Evolutionary conservation across 2,113 vertebrate species (phyloP), one percentile per base, ranked within the genome.

Genomic region (Triplophysa siluroides): DNA sequence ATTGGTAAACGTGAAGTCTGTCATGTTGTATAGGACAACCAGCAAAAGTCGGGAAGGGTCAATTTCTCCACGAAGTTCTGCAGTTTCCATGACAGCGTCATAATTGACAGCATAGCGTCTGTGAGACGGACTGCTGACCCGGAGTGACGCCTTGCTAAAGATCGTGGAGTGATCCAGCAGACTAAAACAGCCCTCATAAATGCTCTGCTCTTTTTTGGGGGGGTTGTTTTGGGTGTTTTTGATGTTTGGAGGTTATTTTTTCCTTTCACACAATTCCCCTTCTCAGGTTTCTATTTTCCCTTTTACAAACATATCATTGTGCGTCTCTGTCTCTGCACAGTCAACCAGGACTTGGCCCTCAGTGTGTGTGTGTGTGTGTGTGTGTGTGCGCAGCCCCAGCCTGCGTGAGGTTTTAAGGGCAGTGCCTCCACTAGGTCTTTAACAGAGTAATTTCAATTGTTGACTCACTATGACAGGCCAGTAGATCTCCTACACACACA

Each of bases 221-320:
- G 64, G 80, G 73, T 83, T 81, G 83, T 78, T 83, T 83, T 78
- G 81, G 76, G 76, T 81, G 79, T 83, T 83, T 83, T 89, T 87
- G 86, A 89, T 90, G 85, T 87, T 87, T 84, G 77, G 54, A 76
- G 79, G 80, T 67, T 88, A 76, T 78, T 71, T 83, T 84, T 87
- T 77, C 83, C 80, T 56, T 84, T 85, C 84, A 77, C 82, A 86
- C 83, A 86, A 83, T 83, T 88, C 84, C 79, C 79, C 84, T 78
- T 89, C 89, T 92, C 89, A 87, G 80, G 85, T 92, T 91, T 88
- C 88, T 86, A 85, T 86, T 84, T 71, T 84, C 74, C 70, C 38
- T 69, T 86, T 88, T 89, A 84, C 83, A 86, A 90, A 90, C 91
- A 88, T 92, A 90, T 90, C 87, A 90, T 90, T 91, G 88, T 79